Conservation (phyloP, 1,140 invertebrate genomes). For the Contarinia nasturtii region DNA sequence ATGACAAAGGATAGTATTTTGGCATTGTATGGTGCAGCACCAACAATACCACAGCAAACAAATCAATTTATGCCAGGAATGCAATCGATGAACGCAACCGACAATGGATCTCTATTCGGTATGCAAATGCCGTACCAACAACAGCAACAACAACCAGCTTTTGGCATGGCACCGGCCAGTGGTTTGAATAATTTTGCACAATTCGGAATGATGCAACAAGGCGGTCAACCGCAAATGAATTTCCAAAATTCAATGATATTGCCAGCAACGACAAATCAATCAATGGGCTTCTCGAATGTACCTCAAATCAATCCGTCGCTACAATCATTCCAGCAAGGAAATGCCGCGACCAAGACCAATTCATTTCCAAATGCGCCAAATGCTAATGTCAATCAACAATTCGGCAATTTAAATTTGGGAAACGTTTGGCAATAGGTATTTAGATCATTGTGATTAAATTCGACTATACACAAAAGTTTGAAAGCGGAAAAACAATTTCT, state of each 20-base stretch:
- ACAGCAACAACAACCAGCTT: not conserved
- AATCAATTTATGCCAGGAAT: not conserved
- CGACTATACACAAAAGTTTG: no score
- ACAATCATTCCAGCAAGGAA: not conserved
- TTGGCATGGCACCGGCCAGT: not conserved
- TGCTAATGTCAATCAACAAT: conserved; percentile 18
- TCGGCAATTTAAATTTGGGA: conserved; percentile 23
- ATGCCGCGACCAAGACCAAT: not conserved
- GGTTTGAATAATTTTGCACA: not conserved
- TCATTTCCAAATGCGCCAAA: conserved; percentile 1
- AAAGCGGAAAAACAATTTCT: no score
- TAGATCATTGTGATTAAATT: no score
- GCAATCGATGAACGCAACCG: no score
- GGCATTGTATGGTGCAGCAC: conserved; percentile 62
- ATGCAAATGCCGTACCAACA: not conserved
- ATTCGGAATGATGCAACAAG: not conserved
- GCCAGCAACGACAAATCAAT: not conserved
- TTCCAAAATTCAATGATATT: not conserved
- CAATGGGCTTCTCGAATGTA: not conserved
- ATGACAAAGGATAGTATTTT: conserved; percentile 87
- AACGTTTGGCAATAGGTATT: conserved; percentile 23
- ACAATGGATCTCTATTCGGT: no score
- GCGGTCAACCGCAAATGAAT: not conserved
- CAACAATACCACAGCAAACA: conserved; percentile 8
- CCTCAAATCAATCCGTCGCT: not conserved